Evolutionary conservation across 2,888 invertebrate species (phyloP), one percentile per base, ranked within the genome.

Genomic region (Atethmia centrago): DNA sequence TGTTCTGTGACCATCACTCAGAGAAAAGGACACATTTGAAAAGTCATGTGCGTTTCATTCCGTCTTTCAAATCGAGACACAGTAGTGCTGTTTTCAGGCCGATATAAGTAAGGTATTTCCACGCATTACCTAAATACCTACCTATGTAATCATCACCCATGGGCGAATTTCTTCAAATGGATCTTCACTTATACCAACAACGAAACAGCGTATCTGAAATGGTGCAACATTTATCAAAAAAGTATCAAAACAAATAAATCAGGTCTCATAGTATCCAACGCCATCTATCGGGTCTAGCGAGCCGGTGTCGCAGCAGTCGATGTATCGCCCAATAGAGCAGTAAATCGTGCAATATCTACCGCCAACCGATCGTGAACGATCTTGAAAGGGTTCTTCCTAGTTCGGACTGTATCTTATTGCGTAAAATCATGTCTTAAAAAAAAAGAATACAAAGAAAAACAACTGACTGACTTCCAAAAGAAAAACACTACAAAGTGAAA

Each of bases 311-410:
- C 88, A 85, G 89, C 86, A 88, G 88, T 87, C 84, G 88, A 92
- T 88, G 88, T 90, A 93, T 92, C 89, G 90, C 67, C 86, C 88
- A 88, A 91, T 91, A 91, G 88, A 89, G 90, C 88, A 92, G 90
- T 92, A 92, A 92, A 93, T 93, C 88, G 86, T 86, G 83, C 83
- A 83, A 87, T 92, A 91, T 89, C 88, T 84, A 87, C 83, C 79
- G 79, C 79, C 78, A 79, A 82, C 73, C 79, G 90, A 91, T 92
- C 91, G 90, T 89, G 89, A 87, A 85, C 86, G 87, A 91, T 90
- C 88, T 86, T 68, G 71, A 47, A 72, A 19, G 67, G 79, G 51
- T 16, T 25, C 2, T 0, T 76, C 14, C 71, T 70, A 58, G 16
- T 73, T 76, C 10, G 61, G 1, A 47, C 10, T 65, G 2, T 59